These are phyloP conservation scores for Timema cristinae DNA, from an alignment of 2,888 invertebrate species.

Conservation along the genomic window DNA sequence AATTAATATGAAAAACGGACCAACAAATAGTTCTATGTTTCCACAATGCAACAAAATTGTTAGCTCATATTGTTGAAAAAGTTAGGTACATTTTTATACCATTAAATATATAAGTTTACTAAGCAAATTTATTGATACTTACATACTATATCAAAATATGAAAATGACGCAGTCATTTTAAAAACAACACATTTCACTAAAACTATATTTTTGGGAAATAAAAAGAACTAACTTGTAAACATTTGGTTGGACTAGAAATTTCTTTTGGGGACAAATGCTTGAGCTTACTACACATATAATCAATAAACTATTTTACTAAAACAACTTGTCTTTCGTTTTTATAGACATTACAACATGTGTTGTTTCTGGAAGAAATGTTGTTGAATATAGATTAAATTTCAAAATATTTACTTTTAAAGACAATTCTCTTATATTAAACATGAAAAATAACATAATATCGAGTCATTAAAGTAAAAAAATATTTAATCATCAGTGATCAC, in stretches of 20 bases:
- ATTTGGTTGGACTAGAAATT: not conserved
- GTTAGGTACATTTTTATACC: too few relatives aligned
- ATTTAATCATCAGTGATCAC: not conserved
- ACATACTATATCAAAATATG: too few relatives aligned
- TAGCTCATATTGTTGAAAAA: too few relatives aligned
- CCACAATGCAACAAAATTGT: too few relatives aligned
- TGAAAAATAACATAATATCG: not conserved
- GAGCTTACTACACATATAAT: not conserved
- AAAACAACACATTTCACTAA: not conserved
- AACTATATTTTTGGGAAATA: constrained; percentile 8
- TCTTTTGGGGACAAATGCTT: not conserved
- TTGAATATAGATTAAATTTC: not conserved
- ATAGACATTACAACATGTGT: not conserved
- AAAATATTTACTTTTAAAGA: not conserved
- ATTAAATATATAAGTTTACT: too few relatives aligned
- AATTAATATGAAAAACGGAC: too few relatives aligned
- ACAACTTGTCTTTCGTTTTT: not conserved
- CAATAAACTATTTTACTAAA: not conserved
- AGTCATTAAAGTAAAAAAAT: not conserved
- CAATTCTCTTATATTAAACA: not conserved
- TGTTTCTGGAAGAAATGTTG: not conserved
- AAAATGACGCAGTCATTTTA: too few relatives aligned
- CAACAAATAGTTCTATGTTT: too few relatives aligned
- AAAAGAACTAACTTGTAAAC: not conserved
- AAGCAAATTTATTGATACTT: too few relatives aligned